Percentiles rank a stretch among this genome's conserved stretches.
phyloP scores from a whole-genome alignment of 2,888 invertebrate genomes.

The Idaea biselata region DNA sequence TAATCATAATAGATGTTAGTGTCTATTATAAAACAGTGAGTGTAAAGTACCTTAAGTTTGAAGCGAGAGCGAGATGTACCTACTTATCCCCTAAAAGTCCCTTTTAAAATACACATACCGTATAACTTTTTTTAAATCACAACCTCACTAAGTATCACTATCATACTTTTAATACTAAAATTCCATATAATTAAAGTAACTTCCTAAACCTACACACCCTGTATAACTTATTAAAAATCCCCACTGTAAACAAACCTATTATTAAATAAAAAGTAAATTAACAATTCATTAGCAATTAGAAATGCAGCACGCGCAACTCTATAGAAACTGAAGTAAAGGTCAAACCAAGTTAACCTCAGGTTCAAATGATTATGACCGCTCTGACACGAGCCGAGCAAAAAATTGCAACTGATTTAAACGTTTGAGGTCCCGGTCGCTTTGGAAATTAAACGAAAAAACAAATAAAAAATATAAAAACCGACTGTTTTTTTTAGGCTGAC shows the following conservation, averaged over 20 bases:
- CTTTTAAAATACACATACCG: no score
- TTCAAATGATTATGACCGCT: constrained; percentile 20
- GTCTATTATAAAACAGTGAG: no score
- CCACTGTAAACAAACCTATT: not conserved
- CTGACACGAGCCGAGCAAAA: constrained; percentile 42
- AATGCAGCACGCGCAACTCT: constrained; percentile 6
- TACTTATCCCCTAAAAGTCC: no score
- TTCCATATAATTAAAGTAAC: not conserved
- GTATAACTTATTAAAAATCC: constrained; percentile 4
- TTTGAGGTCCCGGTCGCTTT: not conserved
- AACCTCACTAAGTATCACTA: no score
- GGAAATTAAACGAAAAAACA: no score
- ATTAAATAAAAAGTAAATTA: not conserved
- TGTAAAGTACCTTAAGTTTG: no score
- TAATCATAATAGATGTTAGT: no score
- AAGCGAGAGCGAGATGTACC: no score
- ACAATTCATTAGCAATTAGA: not conserved
- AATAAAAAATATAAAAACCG: no score
- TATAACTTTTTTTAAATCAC: no score
- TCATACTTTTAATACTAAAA: no score
- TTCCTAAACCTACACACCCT: constrained; percentile 3
- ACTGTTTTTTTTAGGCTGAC: no score
- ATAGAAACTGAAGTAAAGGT: constrained; percentile 4
- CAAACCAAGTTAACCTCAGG: not conserved
- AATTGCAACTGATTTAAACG: constrained; percentile 10